A percentile compares a stretch with the other conserved stretches of the same genome.
Conservation (phyloP, 2,888 invertebrate genomes). For the Platynereis dumerilii region DNA sequence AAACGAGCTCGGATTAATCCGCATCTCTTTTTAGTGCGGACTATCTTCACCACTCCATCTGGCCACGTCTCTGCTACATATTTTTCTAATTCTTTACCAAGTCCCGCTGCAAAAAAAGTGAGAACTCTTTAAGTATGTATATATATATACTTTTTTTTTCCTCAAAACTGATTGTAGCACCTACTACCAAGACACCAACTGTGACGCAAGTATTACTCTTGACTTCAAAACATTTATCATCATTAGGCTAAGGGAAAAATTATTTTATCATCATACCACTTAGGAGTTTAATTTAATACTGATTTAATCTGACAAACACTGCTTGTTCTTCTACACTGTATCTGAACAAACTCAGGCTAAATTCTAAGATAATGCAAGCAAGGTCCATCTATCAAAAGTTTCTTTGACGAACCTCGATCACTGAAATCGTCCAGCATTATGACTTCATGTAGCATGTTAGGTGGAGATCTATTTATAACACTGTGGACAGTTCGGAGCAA, state of each 20-base stretch:
- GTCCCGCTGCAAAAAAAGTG: slow-evolving; percentile 43
- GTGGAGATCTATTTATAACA: slow-evolving; percentile 79
- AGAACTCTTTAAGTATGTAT: background rate
- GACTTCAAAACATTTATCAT: too few relatives aligned
- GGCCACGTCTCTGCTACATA: slow-evolving; percentile 71
- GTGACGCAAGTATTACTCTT: too few relatives aligned
- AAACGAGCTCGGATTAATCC: slow-evolving; percentile 90
- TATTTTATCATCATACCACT: too few relatives aligned
- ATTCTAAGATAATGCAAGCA: too few relatives aligned
- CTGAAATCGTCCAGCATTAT: slow-evolving; percentile 95
- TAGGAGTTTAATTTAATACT: too few relatives aligned
- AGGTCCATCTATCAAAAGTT: too few relatives aligned
- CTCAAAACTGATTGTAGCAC: too few relatives aligned
- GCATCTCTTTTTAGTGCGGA: slow-evolving; percentile 77
- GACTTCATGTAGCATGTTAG: slow-evolving; percentile 82
- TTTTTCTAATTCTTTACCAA: slow-evolving; percentile 52
- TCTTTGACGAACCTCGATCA: slow-evolving; percentile 68
- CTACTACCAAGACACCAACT: too few relatives aligned
- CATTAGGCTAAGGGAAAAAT: too few relatives aligned
- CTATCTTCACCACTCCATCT: slow-evolving; percentile 71
- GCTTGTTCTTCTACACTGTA: too few relatives aligned
- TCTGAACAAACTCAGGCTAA: too few relatives aligned
- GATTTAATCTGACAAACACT: too few relatives aligned
- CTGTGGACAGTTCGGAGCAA: slow-evolving; percentile 86
- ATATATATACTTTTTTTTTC: background rate